Conservation (phyloP, 2,888 invertebrate species). For the Meliscaeva auricollis region DNA sequence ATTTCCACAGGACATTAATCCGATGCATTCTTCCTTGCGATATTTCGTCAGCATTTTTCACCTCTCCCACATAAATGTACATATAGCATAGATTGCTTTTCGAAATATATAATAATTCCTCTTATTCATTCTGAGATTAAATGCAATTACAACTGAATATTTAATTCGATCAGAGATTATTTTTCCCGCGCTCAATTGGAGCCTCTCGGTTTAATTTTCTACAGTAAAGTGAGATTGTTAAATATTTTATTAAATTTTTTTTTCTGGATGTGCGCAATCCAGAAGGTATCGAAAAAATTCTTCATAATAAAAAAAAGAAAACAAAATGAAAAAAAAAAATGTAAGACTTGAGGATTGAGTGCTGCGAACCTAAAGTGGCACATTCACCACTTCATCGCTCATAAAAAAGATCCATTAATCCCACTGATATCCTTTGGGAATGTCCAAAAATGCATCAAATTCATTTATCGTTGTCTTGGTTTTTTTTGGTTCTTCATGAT, state of each 20-base stretch:
- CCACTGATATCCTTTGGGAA: slow-evolving; percentile 16
- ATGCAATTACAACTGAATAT: slow-evolving; percentile 42
- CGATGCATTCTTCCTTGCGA: no score
- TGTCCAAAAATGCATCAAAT: slow-evolving; percentile 60
- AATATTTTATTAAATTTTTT: slow-evolving; percentile 26
- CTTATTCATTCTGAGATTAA: slow-evolving; percentile 37
- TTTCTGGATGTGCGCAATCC: no score
- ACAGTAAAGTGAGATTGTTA: neutral
- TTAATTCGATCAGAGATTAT: slow-evolving; percentile 35
- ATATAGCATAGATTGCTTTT: slow-evolving; percentile 34
- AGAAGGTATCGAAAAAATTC: neutral
- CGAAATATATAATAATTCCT: slow-evolving; percentile 17
- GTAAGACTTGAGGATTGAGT: slow-evolving; percentile 5
- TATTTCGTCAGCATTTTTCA: neutral
- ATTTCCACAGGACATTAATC: no score
- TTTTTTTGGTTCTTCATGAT: slow-evolving; percentile 4
- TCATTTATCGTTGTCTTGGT: slow-evolving; percentile 52
- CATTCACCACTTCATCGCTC: slow-evolving; percentile 25
- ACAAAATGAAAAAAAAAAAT: neutral
- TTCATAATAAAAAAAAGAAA: no score
- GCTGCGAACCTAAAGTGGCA: slow-evolving; percentile 9
- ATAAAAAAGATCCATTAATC: slow-evolving; percentile 46
- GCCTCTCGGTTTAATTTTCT: neutral
- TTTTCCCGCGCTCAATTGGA: neutral
- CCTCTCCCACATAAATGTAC: neutral